Evolutionary conservation across 2,797 vertebrate species (phyloP).

Genomic region (Coregonus suidteri): DNA sequence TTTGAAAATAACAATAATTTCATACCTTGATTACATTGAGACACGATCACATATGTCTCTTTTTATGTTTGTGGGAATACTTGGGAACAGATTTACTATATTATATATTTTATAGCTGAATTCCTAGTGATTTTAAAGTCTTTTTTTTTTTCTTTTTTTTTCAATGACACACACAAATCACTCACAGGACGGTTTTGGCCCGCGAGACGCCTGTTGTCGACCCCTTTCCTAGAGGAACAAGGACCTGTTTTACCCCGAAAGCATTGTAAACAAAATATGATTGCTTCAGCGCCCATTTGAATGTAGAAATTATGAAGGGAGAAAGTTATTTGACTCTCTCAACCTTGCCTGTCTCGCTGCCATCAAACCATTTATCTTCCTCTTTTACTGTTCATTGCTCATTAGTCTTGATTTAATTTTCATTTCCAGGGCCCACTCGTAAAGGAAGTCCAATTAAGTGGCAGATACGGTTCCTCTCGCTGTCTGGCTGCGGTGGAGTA

Average conservation of each 20-base stretch:
- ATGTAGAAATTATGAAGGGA: constrained; percentile 53
- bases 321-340: constrained; percentile 62
- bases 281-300: constrained; percentile 42
- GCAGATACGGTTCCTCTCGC: constrained; percentile 30
- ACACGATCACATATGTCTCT: too few relatives aligned
- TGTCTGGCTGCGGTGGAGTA: constrained; percentile 19
- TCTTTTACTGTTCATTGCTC: constrained; percentile 67
- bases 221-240: constrained; percentile 22
- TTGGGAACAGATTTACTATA: too few relatives aligned
- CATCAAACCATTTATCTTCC: constrained; percentile 70
- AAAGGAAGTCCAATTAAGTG: constrained; percentile 65
- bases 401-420: constrained; percentile 75
- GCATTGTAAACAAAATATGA: constrained; percentile 4
- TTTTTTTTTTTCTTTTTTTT: too few relatives aligned
- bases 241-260: constrained; percentile 17
- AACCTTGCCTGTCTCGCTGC: constrained; percentile 57
- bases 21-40: too few relatives aligned
- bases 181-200: too few relatives aligned
- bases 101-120: too few relatives aligned
- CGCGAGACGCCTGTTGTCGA: too few relatives aligned
- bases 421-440: constrained; percentile 48
- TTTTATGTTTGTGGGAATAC: too few relatives aligned
- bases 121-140: too few relatives aligned
- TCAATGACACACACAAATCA: too few relatives aligned
- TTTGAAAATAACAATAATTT: too few relatives aligned